Conservation (phyloP, 2,797 vertebrate genomes). For the Saxicola maurus region DNA sequence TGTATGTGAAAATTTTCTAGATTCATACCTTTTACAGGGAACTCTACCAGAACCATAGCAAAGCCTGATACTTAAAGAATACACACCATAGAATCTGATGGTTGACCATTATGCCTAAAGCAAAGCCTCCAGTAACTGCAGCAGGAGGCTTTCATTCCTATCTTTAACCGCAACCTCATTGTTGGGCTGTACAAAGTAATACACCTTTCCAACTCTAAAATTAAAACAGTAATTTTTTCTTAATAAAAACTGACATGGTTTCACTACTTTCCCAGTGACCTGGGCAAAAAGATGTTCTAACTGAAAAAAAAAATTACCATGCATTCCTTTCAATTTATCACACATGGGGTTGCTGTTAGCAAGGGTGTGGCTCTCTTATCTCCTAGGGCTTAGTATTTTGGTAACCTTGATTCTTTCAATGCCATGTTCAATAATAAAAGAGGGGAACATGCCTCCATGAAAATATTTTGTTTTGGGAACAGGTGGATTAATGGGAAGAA, state of each 20-base stretch:
- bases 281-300: not conserved
- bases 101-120: not conserved
- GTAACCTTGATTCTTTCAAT: not conserved
- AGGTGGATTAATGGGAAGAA: not conserved
- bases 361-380: not conserved
- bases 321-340: not conserved
- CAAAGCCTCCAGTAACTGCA: not conserved
- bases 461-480: not conserved
- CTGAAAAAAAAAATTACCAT: not conserved
- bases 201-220: not conserved
- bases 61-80: not conserved
- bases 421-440: not conserved
- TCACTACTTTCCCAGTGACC: not conserved
- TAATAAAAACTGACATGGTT: not conserved
- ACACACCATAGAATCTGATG: not conserved
- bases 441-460: not conserved
- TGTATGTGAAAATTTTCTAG: not conserved
- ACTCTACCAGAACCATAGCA: not conserved
- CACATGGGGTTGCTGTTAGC: not conserved
- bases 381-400: not conserved
- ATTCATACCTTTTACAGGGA: not conserved
- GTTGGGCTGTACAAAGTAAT: not conserved
- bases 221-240: not conserved
- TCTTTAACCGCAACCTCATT: not conserved
- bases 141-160: not conserved